phyloP scores from a whole-genome alignment of 2,113 vertebrate species.

The Xiphophorus hellerii region DNA sequence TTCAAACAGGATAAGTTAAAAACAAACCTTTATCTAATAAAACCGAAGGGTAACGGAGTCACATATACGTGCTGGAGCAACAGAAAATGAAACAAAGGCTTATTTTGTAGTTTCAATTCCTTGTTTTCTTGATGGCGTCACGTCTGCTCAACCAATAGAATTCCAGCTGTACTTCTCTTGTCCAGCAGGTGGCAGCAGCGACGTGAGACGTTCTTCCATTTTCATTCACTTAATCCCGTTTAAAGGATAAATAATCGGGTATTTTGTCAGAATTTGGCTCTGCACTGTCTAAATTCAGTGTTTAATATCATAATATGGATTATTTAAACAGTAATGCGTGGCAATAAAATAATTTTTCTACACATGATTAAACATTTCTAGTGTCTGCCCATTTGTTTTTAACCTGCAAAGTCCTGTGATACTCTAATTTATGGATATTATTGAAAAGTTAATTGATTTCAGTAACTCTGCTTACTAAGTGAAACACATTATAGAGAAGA shows the following conservation, averaged over 20 bases:
- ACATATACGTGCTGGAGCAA: too few relatives aligned
- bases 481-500: too few relatives aligned
- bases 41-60: background rate
- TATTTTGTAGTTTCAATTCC: slow-evolving; percentile 26
- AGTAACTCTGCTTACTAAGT: too few relatives aligned
- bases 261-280: background rate
- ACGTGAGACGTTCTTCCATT: background rate
- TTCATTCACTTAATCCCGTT: background rate
- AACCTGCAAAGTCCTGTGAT: too few relatives aligned
- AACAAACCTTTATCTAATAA: slow-evolving; percentile 17
- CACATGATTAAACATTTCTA: too few relatives aligned
- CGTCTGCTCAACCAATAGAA: slow-evolving; percentile 42
- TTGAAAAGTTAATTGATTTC: too few relatives aligned
- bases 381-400: too few relatives aligned
- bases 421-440: too few relatives aligned
- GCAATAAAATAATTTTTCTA: too few relatives aligned
- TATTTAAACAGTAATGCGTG: too few relatives aligned
- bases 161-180: rapidly evolving
- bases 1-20: background rate
- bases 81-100: slow-evolving; percentile 16
- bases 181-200: slow-evolving; percentile 41
- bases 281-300: background rate
- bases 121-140: slow-evolving; percentile 14
- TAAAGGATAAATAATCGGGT: background rate
- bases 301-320: too few relatives aligned